Evolutionary conservation across 2,797 vertebrate genomes (phyloP).

Genomic region (Gymnoscopelus braueri): DNA sequence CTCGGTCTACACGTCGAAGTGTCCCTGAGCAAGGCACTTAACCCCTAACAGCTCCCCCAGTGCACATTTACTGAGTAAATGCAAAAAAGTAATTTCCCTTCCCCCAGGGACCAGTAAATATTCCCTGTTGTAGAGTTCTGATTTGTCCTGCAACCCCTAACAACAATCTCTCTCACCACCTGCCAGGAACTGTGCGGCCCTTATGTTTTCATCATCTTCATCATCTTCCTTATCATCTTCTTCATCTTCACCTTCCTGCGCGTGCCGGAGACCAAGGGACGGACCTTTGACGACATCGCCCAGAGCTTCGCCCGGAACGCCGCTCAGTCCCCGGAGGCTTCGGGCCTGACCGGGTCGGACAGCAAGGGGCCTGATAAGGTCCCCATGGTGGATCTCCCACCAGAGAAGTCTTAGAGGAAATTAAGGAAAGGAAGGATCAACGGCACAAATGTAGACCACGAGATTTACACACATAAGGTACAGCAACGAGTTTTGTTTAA

Average conservation of each 20-base stretch:
- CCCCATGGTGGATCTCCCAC: conserved; percentile 74
- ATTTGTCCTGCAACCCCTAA: background rate
- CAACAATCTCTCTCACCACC: conserved; percentile 5
- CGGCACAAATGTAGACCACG: conserved; percentile 12
- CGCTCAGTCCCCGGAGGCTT: conserved; percentile 10
- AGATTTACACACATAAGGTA: conserved; percentile 23
- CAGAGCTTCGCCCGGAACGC: conserved; percentile 78
- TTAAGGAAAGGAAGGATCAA: conserved; percentile 8
- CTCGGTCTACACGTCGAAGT: no score
- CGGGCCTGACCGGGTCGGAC: conserved; percentile 13
- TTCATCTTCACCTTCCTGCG: conserved; percentile 94
- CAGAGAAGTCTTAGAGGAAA: conserved; percentile 28
- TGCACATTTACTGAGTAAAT: no score
- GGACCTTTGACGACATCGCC: conserved; percentile 95
- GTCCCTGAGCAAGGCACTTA: no score
- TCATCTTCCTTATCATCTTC: conserved; percentile 82
- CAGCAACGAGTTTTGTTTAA: conserved; percentile 33
- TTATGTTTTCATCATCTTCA: conserved; percentile 94
- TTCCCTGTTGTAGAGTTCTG: background rate
- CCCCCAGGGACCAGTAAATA: background rate
- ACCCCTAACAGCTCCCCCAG: no score
- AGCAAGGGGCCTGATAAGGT: conserved; percentile 74
- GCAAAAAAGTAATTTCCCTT: no score
- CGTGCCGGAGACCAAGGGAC: conserved; percentile 93
- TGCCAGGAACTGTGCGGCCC: conserved; percentile 80